Evolutionary conservation across 2,113 vertebrate species (phyloP), one percentile per base, ranked within the genome.

Genomic region (Hippocampus barbouri): DNA sequence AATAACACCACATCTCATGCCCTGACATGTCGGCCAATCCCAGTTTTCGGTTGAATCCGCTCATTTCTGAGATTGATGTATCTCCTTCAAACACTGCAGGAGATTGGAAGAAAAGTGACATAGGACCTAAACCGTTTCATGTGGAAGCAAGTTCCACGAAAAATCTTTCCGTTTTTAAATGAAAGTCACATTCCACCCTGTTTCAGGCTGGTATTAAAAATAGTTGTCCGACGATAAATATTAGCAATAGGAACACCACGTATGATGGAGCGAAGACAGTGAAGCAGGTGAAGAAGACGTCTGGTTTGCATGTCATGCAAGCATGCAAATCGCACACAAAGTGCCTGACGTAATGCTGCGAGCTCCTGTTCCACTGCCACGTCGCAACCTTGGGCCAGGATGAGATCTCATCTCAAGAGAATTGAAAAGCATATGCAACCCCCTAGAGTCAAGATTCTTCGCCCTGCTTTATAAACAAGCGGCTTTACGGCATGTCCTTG

Each of bases 401-500:
- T 45, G 40, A 25, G 14, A 66, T 16, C 43, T 47, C 23, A 45
- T 69, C 62, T 57, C 20, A 38, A 63, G 57, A 47, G 45, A 59
- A 54, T 71, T 72, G 59, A 41, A 72, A 73, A 76, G 21, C 73
- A 59, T 66, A 57, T n/a, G 7, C 41, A 8, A 21, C 38, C 16
- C 25, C 30, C n/a, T 40, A 78, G 68, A 53, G 45, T 70, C 66
- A 64, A 61, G 73, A 60, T 54, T 66, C 59, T 69, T 54, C 47
- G 59, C 38, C 40, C 11, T 9, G 73, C 63, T 78, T 77, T 77
- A 71, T 68, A 71, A 85, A 79, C 72, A 66, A 64, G 61, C 25
- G 18, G n/a, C 25, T 57, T 80, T 69, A 66, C 0, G 47, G 10
- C 73, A 45, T 75, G 81, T 85, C 83, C 85, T 91, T 86, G 88